These are phyloP conservation scores for Lateolabrax maculatus DNA, from an alignment of 2,797 vertebrate genomes.

Conservation along the genomic window DNA sequence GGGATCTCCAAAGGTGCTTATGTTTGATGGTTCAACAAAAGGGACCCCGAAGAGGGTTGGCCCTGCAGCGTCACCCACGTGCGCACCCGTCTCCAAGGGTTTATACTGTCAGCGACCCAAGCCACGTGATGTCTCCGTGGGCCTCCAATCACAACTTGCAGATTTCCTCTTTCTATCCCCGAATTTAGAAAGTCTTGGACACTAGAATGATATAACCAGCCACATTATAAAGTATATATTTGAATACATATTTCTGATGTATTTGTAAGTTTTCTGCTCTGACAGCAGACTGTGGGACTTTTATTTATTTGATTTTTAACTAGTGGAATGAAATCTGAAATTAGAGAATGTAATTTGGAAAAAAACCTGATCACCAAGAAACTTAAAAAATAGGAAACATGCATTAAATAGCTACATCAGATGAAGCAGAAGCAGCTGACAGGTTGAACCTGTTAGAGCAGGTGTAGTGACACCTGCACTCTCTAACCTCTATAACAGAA, in stretches of 20 bases:
- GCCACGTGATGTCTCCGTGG: constrained; percentile 91
- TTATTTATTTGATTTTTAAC: background rate
- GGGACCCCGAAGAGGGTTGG: constrained; percentile 97
- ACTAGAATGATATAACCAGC: background rate
- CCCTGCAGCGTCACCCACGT: constrained; percentile 94
- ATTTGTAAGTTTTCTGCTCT: background rate
- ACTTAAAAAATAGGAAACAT: background rate
- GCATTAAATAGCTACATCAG: background rate
- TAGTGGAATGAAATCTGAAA: background rate
- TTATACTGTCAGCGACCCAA: constrained; percentile 88
- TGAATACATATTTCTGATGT: background rate
- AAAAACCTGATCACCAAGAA: background rate
- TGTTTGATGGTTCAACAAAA: constrained; percentile 96
- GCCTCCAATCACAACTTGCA: constrained; percentile 87
- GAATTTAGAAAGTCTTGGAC: constrained; percentile 40
- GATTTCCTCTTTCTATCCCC: constrained; percentile 69
- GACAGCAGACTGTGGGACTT: background rate
- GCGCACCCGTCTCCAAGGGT: constrained; percentile 89
- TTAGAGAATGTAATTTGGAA: background rate
- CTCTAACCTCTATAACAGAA: background rate
- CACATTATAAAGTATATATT: background rate
- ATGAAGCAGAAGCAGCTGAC: background rate
- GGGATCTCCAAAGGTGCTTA: constrained; percentile 93
- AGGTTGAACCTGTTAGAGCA: background rate
- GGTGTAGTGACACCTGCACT: background rate